Base-by-base conservation (phyloP, 2,888 invertebrate species). In the Cremastinae sp. region DNA sequence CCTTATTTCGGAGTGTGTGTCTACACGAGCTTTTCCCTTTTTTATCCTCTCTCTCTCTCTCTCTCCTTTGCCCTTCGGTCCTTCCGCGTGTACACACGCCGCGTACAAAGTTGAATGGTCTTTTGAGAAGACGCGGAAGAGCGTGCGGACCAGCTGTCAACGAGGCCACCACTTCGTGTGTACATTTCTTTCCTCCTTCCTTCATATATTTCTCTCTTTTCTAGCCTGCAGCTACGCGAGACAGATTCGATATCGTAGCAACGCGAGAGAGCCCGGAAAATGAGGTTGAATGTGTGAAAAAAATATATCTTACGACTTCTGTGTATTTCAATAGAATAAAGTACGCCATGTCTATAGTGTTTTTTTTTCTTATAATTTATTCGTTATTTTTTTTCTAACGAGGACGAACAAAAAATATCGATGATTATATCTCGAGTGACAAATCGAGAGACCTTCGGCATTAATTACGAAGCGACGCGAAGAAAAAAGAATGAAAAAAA, bases 61-160 rank as follows among this genome's bases (percentile, higher is more conserved):
- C 51, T 64, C 28, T 28, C 28, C 28, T 28, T 5, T 28, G 28
- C 28, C 28, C 28, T 28, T 28, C 28, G 28, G 28, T 28, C 28
- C 28, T 28, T 5, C 36, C 16, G 43, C 59, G 75, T 70, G 51
- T 61, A 53, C 53, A 75, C 71, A 68, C 64, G 38, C 43, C 58
- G 58, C 56, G 28, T 59, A 58, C 64, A 65, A 74, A 49, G 65
- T 69, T 53, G 69, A 74, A 74, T 64, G 74, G 69, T 59, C 74
- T 58, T 74, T 69, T 56, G 64, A 64, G 53, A 72, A 58, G 14
- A 49, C 51, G 73, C 28, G 51, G 45, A 22, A 36, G 69, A 45
- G 49, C 54, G 43, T 34, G 58, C 38, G 64, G 62, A 58, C 69
- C 74, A 64, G 74, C 74, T 74, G 74, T 70, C 62, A 58, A 38